phyloP scores from a whole-genome alignment of 1,140 invertebrate species.

The Dendroctonus valens region DNA sequence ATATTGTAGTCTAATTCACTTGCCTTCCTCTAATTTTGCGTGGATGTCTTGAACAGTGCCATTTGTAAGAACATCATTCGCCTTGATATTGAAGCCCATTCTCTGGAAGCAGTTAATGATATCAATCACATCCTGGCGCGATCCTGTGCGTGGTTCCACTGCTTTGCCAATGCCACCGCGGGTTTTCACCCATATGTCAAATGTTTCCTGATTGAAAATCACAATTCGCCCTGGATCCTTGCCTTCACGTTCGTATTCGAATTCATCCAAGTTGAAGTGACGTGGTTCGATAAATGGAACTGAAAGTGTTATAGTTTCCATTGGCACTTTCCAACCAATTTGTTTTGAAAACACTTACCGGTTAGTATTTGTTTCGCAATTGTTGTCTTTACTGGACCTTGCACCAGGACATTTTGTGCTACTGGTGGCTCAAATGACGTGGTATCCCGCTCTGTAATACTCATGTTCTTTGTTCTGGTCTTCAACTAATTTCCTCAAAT shows the following conservation, averaged over 20 bases:
- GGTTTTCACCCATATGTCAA: background rate
- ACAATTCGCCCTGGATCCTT: constrained; percentile 40
- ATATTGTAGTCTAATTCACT: background rate
- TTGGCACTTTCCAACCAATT: too few species aligned
- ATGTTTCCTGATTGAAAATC: constrained; percentile 42
- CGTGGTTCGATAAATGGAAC: constrained; percentile 8
- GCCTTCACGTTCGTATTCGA: constrained; percentile 38
- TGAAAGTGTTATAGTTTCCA: too few species aligned
- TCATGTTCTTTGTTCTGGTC: too few species aligned
- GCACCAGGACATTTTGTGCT: too few species aligned
- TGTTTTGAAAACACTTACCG: too few species aligned
- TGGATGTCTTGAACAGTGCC: constrained; percentile 30
- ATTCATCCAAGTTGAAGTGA: constrained; percentile 19
- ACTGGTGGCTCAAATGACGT: too few species aligned
- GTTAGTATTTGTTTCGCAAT: too few species aligned
- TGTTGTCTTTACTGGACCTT: too few species aligned
- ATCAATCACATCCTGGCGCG: constrained; percentile 40
- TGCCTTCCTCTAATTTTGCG: constrained; percentile 29
- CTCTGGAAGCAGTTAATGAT: constrained; percentile 36
- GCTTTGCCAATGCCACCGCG: constrained; percentile 12
- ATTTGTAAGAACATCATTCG: constrained; percentile 31
- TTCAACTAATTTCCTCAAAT: too few species aligned
- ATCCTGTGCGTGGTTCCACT: constrained; percentile 24
- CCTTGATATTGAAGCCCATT: constrained; percentile 40
- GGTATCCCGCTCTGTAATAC: too few species aligned